Evolutionary conservation across 2,113 vertebrate species (phyloP).

Genomic region (Perca schrenkii): DNA sequence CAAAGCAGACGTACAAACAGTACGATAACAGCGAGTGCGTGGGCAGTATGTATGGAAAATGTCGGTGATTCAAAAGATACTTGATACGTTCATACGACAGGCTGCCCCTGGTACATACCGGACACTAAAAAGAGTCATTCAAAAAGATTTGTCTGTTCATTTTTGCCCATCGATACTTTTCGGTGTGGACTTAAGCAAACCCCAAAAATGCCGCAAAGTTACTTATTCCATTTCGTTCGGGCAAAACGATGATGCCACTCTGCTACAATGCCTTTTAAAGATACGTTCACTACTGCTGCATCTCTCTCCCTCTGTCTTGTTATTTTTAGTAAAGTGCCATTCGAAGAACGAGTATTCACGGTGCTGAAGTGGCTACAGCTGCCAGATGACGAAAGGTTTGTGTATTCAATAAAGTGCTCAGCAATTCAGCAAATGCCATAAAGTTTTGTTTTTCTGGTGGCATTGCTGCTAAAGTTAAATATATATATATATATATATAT

Average conservation of each 20-base stretch:
- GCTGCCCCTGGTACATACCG: no score
- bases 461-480: background rate
- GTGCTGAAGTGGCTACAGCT: slow-evolving; percentile 84
- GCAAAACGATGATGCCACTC: background rate
- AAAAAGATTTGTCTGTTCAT: no score
- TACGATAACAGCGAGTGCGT: no score
- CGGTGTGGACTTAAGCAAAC: background rate
- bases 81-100: no score
- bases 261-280: background rate
- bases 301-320: background rate
- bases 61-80: no score
- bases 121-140: no score
- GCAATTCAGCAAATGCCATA: background rate
- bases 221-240: background rate
- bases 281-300: background rate
- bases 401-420: background rate
- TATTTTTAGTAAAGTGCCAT: slow-evolving; percentile 73
- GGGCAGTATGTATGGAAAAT: no score
- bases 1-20: no score
- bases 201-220: background rate
- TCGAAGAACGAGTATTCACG: slow-evolving; percentile 81
- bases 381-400: slow-evolving; percentile 74
- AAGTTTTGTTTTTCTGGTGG: background rate
- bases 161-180: background rate
- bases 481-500: no score